Evolutionary conservation across 2,113 vertebrate genomes (phyloP).

Genomic region (Struthio camelus): DNA sequence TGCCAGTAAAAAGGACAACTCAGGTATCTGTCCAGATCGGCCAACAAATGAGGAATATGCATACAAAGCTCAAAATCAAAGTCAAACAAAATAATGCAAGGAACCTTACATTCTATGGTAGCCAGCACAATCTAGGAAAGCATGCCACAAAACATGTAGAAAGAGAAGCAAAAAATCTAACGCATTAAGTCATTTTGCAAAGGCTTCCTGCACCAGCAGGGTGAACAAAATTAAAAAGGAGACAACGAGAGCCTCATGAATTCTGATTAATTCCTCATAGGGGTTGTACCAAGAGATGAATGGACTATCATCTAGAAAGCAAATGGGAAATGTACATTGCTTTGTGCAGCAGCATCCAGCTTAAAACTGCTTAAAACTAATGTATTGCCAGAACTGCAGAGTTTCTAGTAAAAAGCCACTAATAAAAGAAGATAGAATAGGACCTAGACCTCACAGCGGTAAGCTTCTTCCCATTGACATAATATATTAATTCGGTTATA

Average conservation of each 20-base stretch:
- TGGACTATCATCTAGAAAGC: constrained; percentile 2
- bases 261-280: constrained; percentile 22
- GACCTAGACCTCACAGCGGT: background rate
- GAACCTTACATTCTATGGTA: background rate
- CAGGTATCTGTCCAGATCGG: rapidly evolving
- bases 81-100: background rate
- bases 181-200: background rate
- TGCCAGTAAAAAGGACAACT: background rate
- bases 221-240: background rate
- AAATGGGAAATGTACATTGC: constrained; percentile 12
- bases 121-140: background rate
- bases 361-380: constrained; percentile 34
- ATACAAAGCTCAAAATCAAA: background rate
- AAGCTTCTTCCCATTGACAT: background rate
- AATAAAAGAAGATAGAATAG: background rate
- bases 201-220: background rate
- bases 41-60: background rate
- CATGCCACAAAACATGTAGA: background rate
- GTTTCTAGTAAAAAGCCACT: background rate
- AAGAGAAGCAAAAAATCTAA: constrained; percentile 2
- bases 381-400: background rate
- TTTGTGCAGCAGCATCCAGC: background rate
- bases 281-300: background rate
- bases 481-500: background rate
- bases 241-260: background rate